Percentiles rank a stretch among this genome's conserved stretches.
Conservation (phyloP, 2,113 vertebrate genomes). For the Anhinga anhinga region DNA sequence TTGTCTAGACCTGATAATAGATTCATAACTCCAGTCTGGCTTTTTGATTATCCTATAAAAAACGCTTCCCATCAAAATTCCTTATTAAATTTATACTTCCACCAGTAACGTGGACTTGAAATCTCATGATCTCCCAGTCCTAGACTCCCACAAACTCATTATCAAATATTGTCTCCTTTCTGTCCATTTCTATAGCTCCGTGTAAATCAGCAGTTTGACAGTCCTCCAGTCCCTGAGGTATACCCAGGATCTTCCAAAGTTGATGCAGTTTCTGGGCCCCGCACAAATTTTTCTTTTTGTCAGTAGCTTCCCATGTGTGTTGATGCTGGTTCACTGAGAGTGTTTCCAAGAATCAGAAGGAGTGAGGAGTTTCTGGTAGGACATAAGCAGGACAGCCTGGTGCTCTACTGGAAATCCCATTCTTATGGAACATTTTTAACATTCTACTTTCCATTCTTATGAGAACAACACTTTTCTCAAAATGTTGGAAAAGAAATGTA, state of each 20-base stretch:
- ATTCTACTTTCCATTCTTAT: neutral
- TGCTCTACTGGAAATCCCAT: neutral
- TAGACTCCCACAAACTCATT: neutral
- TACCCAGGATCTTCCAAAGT: neutral
- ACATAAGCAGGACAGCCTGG: neutral
- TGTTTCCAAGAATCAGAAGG: neutral
- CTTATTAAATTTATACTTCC: neutral
- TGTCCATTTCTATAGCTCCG: neutral
- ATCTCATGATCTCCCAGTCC: neutral
- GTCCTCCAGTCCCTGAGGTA: neutral
- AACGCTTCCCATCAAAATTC: neutral
- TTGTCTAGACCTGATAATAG: neutral
- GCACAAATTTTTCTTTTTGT: neutral
- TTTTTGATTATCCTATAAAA: neutral
- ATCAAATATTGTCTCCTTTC: neutral
- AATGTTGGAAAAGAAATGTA: neutral
- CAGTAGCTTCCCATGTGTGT: neutral
- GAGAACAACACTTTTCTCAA: neutral
- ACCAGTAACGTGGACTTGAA: accelerated
- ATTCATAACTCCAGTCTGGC: neutral
- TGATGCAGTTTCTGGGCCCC: neutral
- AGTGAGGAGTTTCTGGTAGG: neutral
- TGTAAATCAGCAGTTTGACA: neutral
- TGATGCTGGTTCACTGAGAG: neutral
- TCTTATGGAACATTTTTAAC: neutral